Evolutionary conservation across 1,140 invertebrate species (phyloP).

Genomic region (Drosophila pseudoananassae): DNA sequence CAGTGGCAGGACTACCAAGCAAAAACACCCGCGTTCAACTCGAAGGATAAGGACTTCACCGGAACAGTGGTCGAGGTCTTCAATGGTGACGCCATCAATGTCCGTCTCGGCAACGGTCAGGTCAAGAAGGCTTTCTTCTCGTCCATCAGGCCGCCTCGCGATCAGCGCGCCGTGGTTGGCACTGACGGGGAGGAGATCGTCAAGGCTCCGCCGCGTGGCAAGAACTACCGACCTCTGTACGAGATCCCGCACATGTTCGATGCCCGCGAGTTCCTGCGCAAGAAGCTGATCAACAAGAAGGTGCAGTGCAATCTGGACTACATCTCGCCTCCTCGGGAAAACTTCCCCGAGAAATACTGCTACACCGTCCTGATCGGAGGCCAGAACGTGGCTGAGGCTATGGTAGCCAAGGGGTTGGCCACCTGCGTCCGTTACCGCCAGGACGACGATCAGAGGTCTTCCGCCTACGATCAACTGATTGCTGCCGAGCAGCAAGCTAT

Average conservation of each 20-base stretch:
- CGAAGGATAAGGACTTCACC: conserved; percentile 93
- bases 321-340: conserved; percentile 96
- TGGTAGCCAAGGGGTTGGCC: conserved; percentile 96
- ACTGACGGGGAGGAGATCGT: conserved; percentile 85
- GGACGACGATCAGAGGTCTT: conserved; percentile 98
- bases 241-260: conserved; percentile 99
- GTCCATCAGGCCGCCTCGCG: conserved; percentile 96
- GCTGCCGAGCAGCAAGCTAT: conserved; percentile 96
- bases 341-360: conserved; percentile 97
- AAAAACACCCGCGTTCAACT: conserved; percentile 87
- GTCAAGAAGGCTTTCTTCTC: conserved; percentile 97
- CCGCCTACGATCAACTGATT: conserved; percentile 96
- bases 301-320: conserved; percentile 98
- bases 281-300: conserved; percentile 98
- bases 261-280: conserved; percentile 97
- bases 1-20: conserved; percentile 95
- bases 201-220: conserved; percentile 87
- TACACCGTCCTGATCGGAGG: conserved; percentile 95
- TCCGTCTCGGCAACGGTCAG: conserved; percentile 91
- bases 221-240: conserved; percentile 93
- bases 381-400: conserved; percentile 96
- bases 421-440: conserved; percentile 96
- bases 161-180: conserved; percentile 84
- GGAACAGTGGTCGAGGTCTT: conserved; percentile 96
- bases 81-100: conserved; percentile 95